A percentile compares a stretch with the other conserved stretches of the same genome.
These are phyloP conservation scores for Monochamus alternatus DNA, from an alignment of 2,888 invertebrate genomes.

Conservation along the genomic window DNA sequence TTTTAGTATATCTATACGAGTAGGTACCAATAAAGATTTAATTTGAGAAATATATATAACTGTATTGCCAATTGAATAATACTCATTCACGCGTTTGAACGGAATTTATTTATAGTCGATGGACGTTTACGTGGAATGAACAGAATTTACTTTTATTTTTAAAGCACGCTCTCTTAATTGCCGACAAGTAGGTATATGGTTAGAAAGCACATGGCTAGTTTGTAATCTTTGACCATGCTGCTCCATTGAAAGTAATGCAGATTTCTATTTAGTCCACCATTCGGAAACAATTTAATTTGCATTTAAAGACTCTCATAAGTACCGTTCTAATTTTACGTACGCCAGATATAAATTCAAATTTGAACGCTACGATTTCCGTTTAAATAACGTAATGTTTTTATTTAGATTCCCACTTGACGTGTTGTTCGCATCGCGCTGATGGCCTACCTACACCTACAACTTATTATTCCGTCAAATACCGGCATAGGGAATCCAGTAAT, in stretches of 20 bases:
- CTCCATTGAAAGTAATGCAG: constrained; percentile 27
- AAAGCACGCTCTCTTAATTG: constrained; percentile 22
- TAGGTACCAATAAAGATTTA: no score
- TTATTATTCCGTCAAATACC: no score
- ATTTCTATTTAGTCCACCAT: constrained; percentile 35
- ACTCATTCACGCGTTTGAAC: constrained; percentile 7
- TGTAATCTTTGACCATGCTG: constrained; percentile 28
- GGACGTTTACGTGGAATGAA: constrained; percentile 2
- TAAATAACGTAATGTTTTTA: not conserved
- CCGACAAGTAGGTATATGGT: constrained; percentile 16
- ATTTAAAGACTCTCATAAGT: constrained; percentile 20
- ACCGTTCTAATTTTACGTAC: constrained; percentile 26
- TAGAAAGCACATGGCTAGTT: constrained; percentile 30
- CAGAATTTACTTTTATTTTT: constrained; percentile 13
- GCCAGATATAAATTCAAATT: constrained; percentile 17
- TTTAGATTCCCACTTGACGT: not conserved
- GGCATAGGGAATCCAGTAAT: no score
- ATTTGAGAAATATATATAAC: no score
- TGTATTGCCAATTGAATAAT: constrained; percentile 10
- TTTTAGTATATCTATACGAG: no score
- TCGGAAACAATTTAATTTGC: constrained; percentile 26
- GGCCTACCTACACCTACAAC: no score
- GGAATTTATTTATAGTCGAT: constrained; percentile 11
- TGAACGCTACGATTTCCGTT: constrained; percentile 12
- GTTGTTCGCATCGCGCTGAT: no score